Conservation (phyloP, 2,113 vertebrate genomes). For the Poecilia latipinna region DNA sequence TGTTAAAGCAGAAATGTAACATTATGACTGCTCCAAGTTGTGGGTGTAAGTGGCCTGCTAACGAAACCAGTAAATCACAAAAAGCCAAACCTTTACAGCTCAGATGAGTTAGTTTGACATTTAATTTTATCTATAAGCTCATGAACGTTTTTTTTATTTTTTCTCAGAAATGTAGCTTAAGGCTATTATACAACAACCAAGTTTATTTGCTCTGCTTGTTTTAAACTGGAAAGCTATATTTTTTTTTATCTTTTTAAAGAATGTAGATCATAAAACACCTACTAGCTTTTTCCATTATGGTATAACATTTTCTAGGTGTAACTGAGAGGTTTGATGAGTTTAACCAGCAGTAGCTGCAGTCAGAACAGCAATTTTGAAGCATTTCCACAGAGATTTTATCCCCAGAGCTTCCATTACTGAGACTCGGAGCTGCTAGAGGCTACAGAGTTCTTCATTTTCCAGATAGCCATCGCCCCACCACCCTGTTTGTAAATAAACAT, state of each 20-base stretch:
- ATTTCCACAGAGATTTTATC: constrained; percentile 33
- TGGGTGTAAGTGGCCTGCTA: constrained; percentile 32
- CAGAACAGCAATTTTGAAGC: constrained; percentile 30
- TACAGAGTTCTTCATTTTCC: constrained; percentile 53
- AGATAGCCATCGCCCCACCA: constrained; percentile 70
- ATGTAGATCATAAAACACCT: constrained; percentile 11
- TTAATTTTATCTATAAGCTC: no score
- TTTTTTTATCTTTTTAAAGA: neutral
- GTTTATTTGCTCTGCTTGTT: neutral
- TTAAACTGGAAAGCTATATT: neutral
- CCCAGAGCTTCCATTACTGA: constrained; percentile 69
- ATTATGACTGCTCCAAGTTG: constrained; percentile 14
- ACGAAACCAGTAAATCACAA: constrained; percentile 52
- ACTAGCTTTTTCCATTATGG: constrained; percentile 6
- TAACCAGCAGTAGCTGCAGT: constrained; percentile 40
- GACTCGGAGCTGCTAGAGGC: constrained; percentile 50
- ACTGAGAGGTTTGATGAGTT: constrained; percentile 25
- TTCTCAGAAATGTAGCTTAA: neutral
- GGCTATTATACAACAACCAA: neutral
- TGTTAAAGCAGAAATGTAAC: constrained; percentile 13
- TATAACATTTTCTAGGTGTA: constrained; percentile 8
- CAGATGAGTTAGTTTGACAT: constrained; percentile 31
- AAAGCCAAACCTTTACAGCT: constrained; percentile 26
- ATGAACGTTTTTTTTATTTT: neutral
- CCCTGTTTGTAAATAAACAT: constrained; percentile 74